Evolutionary conservation across 2,797 vertebrate genomes (phyloP).

Genomic region (Diceros bicornis): DNA sequence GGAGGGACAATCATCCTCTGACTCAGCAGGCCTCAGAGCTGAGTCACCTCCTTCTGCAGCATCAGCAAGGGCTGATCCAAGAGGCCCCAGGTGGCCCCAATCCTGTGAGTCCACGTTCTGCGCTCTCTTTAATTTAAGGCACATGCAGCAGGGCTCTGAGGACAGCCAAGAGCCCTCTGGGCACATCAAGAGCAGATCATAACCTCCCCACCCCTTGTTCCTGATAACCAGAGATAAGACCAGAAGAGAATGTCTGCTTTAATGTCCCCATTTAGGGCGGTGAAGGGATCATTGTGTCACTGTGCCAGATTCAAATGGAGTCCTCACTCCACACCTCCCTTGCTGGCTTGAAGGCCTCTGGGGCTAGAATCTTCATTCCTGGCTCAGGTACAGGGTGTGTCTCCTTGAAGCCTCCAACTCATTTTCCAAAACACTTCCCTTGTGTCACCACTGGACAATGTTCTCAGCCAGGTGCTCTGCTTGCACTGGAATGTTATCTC

Average conservation of each 20-base stretch:
- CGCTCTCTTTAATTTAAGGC: not conserved
- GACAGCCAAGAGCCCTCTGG: not conserved
- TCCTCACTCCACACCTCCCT: not conserved
- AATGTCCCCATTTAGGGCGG: not conserved
- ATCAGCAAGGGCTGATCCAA: not conserved
- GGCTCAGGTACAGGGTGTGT: not conserved
- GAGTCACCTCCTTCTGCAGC: not conserved
- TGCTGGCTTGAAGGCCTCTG: not conserved
- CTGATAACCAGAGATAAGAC: not conserved
- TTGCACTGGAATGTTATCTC: not conserved
- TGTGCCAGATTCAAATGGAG: not conserved
- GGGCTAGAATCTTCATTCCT: not conserved
- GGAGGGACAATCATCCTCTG: not conserved
- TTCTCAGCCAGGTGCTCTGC: not conserved
- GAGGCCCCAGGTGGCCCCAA: accelerated
- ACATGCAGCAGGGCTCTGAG: not conserved
- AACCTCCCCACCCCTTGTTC: not conserved
- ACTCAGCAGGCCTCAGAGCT: not conserved
- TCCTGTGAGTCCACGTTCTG: not conserved
- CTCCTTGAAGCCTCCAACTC: not conserved
- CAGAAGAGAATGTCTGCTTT: not conserved
- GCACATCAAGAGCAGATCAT: not conserved
- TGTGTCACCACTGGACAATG: not conserved
- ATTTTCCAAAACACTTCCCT: slow-evolving; percentile 25
- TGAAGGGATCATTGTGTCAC: not conserved